Evolutionary conservation across 1,140 invertebrate species (phyloP).

Genomic region (Anagrus nilaparvatae): DNA sequence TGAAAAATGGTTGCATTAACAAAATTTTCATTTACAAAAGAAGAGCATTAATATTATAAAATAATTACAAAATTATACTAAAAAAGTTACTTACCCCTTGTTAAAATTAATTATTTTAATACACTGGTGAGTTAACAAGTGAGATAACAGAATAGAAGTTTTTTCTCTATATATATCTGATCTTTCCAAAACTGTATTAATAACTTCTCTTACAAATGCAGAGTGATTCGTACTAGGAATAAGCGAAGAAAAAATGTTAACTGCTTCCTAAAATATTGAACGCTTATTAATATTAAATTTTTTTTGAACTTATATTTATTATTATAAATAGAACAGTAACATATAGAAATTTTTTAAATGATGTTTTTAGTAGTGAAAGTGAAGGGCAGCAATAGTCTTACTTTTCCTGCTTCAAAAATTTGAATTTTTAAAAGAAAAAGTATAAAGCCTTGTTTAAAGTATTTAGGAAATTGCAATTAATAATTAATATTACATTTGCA

Average conservation of each 20-base stretch:
- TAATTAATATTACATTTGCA: too few species aligned
- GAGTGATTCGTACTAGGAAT: constrained; percentile 7
- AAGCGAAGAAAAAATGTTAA: background rate
- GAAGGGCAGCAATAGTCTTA: too few species aligned
- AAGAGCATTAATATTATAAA: background rate
- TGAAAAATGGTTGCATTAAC: too few species aligned
- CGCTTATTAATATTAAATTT: too few species aligned
- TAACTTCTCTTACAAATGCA: constrained; percentile 21
- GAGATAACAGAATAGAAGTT: constrained; percentile 19
- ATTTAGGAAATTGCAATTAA: too few species aligned
- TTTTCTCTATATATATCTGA: constrained; percentile 13
- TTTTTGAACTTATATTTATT: too few species aligned
- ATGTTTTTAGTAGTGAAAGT: too few species aligned
- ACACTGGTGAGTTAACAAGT: constrained; percentile 17
- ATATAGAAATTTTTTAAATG: too few species aligned
- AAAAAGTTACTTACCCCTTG: constrained; percentile 23
- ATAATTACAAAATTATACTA: background rate
- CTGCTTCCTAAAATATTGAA: constrained; percentile 7
- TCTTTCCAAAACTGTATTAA: constrained; percentile 25
- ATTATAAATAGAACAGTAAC: too few species aligned
- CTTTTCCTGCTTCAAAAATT: too few species aligned
- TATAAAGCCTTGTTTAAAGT: too few species aligned
- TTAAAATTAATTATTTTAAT: constrained; percentile 21
- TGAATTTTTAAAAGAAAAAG: too few species aligned
- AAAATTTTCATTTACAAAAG: background rate